Evolutionary conservation across 2,797 vertebrate genomes (phyloP), one percentile per base, ranked within the genome.

Genomic region (Gobionotothen gibberifrons): DNA sequence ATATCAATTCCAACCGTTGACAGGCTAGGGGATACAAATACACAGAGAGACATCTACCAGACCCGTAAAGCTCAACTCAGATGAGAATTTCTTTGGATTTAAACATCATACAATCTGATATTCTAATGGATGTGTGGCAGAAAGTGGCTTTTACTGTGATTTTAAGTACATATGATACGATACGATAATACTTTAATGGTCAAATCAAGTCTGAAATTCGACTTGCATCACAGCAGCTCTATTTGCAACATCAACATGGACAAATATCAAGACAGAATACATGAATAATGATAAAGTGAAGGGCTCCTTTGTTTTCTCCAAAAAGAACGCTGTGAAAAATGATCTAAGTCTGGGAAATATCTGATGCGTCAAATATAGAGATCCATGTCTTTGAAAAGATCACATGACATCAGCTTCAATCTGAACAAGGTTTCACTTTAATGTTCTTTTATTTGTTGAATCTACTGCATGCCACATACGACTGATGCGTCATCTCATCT

Each of bases 361-460:
- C n/a, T n/a, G n/a, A n/a, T n/a, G n/a, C n/a, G n/a, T n/a, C n/a
- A n/a, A n/a, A 39, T 21, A 26, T 16, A 22, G 7, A 12, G 8
- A 52, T 61, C 26, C 7, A 17, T 52, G 26, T 29, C 22, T 61
- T 47, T 69, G 36, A 60, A 63, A 51, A 29, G 4, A 36, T 36
- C 9, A 46, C 43, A n/a, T 53, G 46, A 49, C 15, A 60, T 21
- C 29, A 13, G 22, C 16, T 16, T 17, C 11, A 69, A 5, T 32
- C 29, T 5, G 26, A 63, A 29, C 21, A 61, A 32, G 7, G 19
- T 1, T 15, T n/a, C 15, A 40, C 15, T 61, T 40, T 46, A 5
- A 13, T 51, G 26, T 21, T 29, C 2, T 15, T 19, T 40, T 51
- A n/a, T 55, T 60, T 55, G 14, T 14, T 52, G 3, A 59, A 21